phyloP scores from a whole-genome alignment of 2,113 vertebrate genomes.

The Psilopsiagon aymara region DNA sequence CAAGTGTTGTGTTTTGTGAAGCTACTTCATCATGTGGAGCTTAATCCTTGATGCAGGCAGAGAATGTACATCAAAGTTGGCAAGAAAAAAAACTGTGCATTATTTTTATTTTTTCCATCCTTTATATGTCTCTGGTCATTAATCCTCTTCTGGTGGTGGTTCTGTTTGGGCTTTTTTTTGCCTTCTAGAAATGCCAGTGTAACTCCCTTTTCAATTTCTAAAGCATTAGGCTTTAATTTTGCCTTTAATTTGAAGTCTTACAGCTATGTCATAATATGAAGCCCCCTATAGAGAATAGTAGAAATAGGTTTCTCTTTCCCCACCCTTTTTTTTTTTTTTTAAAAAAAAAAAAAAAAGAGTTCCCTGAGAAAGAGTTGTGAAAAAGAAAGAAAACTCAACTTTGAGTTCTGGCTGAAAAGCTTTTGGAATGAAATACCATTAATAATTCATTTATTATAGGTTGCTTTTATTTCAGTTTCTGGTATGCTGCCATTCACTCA shows the following conservation, averaged over 20 bases:
- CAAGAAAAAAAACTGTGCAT: not conserved
- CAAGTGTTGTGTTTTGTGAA: not conserved
- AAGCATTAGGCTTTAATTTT: not conserved
- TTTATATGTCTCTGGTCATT: not conserved
- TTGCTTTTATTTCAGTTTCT: not conserved
- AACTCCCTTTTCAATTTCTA: not conserved
- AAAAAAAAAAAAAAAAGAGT: too few relatives aligned
- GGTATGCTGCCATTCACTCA: not conserved
- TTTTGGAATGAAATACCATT: not conserved
- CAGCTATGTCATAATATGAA: not conserved
- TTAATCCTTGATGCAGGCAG: not conserved
- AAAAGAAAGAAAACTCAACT: not conserved
- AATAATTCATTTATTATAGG: not conserved
- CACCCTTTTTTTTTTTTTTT: rapidly evolving
- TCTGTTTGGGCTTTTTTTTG: not conserved
- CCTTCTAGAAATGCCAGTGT: not conserved
- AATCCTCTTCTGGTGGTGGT: not conserved
- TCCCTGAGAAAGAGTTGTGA: not conserved
- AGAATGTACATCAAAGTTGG: not conserved
- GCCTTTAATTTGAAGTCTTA: not conserved
- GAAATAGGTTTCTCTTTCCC: not conserved
- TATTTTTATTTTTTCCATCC: not conserved
- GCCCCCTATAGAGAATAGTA: not conserved
- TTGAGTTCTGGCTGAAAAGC: not conserved
- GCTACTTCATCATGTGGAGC: not conserved